A percentile compares a stretch with the other conserved stretches of the same genome.
These are phyloP conservation scores for Campoplex capitator DNA, from an alignment of 2,888 invertebrate species.

Conservation along the genomic window DNA sequence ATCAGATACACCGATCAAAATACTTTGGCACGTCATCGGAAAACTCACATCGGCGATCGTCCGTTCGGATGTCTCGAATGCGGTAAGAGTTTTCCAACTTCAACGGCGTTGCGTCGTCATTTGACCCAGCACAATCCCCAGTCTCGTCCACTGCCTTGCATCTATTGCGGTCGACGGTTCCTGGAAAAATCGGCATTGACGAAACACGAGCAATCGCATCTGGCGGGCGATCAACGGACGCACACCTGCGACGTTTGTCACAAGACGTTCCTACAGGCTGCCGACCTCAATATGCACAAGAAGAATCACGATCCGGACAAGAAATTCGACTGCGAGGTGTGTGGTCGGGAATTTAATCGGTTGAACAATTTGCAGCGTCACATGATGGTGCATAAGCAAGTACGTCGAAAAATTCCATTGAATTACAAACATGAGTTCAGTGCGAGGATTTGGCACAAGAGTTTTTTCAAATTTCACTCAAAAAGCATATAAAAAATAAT, in stretches of 20 bases:
- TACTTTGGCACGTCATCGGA: constrained; percentile 82
- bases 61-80: constrained; percentile 84
- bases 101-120: constrained; percentile 84
- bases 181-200: constrained; percentile 83
- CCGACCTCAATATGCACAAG: constrained; percentile 85
- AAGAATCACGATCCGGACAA: constrained; percentile 84
- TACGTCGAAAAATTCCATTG: constrained; percentile 75
- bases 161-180: constrained; percentile 84
- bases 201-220: constrained; percentile 84
- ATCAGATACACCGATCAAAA: constrained; percentile 82
- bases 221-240: constrained; percentile 81
- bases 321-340: constrained; percentile 84
- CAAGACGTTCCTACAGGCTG: constrained; percentile 86
- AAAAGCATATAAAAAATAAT: background rate
- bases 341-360: constrained; percentile 83
- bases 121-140: constrained; percentile 83
- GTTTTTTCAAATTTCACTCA: constrained; percentile 30
- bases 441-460: constrained; percentile 61
- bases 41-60: constrained; percentile 81
- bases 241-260: constrained; percentile 86
- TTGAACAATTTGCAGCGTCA: constrained; percentile 84
- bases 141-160: constrained; percentile 83
- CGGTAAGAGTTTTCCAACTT: constrained; percentile 84
- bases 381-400: constrained; percentile 84
- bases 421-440: constrained; percentile 65